phyloP scores from a whole-genome alignment of 2,888 invertebrate genomes.

The Dendrolimus pini region DNA sequence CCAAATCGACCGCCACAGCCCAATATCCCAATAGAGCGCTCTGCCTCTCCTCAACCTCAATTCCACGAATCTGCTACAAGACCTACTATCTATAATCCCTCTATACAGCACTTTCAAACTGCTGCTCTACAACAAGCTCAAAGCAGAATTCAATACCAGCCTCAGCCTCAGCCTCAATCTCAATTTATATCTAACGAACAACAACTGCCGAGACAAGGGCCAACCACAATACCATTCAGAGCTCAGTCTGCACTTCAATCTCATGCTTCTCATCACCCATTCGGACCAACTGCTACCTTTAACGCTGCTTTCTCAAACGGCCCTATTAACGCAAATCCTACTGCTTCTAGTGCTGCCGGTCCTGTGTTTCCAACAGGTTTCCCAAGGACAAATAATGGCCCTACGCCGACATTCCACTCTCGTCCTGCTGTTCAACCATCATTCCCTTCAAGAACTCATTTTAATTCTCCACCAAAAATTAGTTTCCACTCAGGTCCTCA shows the following conservation, averaged over 20 bases:
- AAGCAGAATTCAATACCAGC: conserved; percentile 66
- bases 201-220: conserved; percentile 61
- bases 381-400: conserved; percentile 42
- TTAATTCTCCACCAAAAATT: conserved; percentile 56
- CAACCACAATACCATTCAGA: conserved; percentile 57
- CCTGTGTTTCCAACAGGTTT: conserved; percentile 46
- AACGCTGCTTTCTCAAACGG: conserved; percentile 45
- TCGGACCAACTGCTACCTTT: conserved; percentile 43
- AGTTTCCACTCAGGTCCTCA: conserved; percentile 71
- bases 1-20: conserved; percentile 47
- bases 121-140: conserved; percentile 49
- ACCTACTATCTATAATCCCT: conserved; percentile 30
- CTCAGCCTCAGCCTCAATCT: conserved; percentile 22
- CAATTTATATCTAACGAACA: conserved; percentile 51
- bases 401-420: conserved; percentile 37
- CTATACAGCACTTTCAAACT: conserved; percentile 39
- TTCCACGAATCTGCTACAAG: conserved; percentile 34
- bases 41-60: conserved; percentile 43
- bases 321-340: conserved; percentile 32
- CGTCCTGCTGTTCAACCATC: conserved; percentile 44
- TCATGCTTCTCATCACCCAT: conserved; percentile 43
- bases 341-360: conserved; percentile 45
- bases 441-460: conserved; percentile 48
- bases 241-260: conserved; percentile 45
- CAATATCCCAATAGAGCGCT: conserved; percentile 41